Conservation (phyloP, 2,113 vertebrate genomes). For the Pelodiscus sinensis region DNA sequence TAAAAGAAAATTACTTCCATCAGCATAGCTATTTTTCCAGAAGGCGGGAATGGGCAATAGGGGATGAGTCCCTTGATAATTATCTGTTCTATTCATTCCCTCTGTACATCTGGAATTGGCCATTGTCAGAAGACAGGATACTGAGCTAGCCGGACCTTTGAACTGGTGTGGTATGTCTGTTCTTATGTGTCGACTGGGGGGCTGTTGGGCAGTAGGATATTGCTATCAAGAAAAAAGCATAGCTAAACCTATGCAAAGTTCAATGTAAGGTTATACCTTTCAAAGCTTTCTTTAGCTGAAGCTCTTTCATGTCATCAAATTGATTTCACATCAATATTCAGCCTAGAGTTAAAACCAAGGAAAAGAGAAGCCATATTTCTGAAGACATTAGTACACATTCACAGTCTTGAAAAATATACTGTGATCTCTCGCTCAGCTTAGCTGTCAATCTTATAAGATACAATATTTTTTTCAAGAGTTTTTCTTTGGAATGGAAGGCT, state of each 20-base stretch:
- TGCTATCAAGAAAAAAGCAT: conserved; percentile 16
- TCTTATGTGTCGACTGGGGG: neutral
- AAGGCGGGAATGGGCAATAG: too few relatives aligned
- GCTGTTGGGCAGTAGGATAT: neutral
- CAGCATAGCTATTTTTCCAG: neutral
- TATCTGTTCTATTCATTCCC: too few relatives aligned
- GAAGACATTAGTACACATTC: conserved; percentile 1
- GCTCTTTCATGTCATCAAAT: conserved; percentile 1
- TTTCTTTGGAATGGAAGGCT: neutral
- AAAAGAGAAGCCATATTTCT: conserved; percentile 9
- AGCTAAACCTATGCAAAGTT: neutral
- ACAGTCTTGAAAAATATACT: neutral
- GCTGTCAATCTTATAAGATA: neutral
- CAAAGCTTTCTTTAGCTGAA: conserved; percentile 23
- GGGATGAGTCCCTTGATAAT: too few relatives aligned
- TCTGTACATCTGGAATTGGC: too few relatives aligned
- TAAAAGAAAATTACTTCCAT: neutral
- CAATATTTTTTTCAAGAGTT: conserved; percentile 6
- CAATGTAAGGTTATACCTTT: conserved; percentile 18
- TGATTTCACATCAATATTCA: conserved; percentile 41
- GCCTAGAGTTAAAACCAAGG: conserved; percentile 26
- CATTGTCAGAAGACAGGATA: too few relatives aligned
- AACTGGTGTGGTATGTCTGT: too few relatives aligned
- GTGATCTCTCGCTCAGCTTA: neutral
- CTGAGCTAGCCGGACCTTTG: too few relatives aligned